Evolutionary conservation across 2,113 vertebrate species (phyloP).

Genomic region (Orthochromis indermauri): DNA sequence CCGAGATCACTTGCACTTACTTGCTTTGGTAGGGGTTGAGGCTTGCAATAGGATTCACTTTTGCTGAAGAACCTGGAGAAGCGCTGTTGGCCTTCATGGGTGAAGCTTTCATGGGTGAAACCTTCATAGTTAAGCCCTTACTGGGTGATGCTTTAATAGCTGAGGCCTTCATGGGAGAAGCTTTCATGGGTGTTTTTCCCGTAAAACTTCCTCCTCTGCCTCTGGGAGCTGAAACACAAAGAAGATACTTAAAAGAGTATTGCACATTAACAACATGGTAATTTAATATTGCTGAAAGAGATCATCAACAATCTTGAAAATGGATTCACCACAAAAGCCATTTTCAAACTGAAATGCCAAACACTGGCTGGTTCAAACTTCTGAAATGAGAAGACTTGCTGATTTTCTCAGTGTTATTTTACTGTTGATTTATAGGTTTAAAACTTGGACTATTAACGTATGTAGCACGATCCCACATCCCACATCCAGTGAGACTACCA

Average conservation of each 20-base stretch:
- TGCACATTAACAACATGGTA: not conserved
- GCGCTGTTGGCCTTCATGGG: slow-evolving; percentile 7
- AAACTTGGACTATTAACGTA: not conserved
- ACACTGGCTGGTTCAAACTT: not conserved
- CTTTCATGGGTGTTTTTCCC: slow-evolving; percentile 33
- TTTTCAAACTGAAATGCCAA: not conserved
- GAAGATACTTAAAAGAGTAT: not conserved
- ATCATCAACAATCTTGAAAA: not conserved
- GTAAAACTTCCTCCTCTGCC: slow-evolving; percentile 60
- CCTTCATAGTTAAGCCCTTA: not conserved
- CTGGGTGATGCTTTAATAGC: not conserved
- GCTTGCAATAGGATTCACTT: slow-evolving; percentile 76
- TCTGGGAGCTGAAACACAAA: slow-evolving; percentile 53
- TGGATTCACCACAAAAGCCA: not conserved
- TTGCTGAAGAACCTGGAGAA: slow-evolving; percentile 63
- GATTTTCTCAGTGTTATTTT: not conserved
- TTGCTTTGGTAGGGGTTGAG: slow-evolving; percentile 85
- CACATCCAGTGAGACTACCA: not conserved
- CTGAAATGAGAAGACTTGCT: not conserved
- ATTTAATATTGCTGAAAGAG: not conserved
- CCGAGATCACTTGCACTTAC: slow-evolving; percentile 38
- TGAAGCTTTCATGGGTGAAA: not conserved
- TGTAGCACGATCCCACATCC: not conserved
- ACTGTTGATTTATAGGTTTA: not conserved
- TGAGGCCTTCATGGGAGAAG: not conserved